Conservation (phyloP, 1,140 invertebrate genomes). For the Drosophila lowei region DNA sequence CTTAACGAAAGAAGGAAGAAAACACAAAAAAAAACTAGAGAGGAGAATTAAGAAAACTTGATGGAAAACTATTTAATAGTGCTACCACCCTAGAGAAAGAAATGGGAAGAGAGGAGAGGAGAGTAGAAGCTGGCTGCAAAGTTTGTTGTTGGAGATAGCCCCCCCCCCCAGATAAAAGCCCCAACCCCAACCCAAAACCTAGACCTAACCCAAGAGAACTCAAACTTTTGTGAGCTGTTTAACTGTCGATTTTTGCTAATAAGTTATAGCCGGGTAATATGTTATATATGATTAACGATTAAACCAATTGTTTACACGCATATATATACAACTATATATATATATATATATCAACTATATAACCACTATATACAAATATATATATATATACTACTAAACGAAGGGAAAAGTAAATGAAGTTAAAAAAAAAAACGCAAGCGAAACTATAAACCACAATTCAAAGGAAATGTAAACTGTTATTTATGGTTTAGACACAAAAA, state of each 20-base stretch:
- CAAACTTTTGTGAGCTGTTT: constrained; percentile 69
- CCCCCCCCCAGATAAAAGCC: constrained; percentile 7
- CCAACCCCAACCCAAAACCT: constrained; percentile 1
- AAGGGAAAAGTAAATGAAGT: constrained; percentile 28
- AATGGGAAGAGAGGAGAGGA: constrained; percentile 9
- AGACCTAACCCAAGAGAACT: constrained; percentile 47
- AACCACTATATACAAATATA: constrained; percentile 18
- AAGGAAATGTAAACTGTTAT: constrained; percentile 49
- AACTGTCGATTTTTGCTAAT: constrained; percentile 81
- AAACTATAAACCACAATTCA: constrained; percentile 28
- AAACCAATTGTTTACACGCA: constrained; percentile 40
- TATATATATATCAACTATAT: constrained; percentile 29
- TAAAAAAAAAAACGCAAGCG: not conserved
- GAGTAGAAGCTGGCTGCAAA: constrained; percentile 49
- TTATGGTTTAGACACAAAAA: constrained; percentile 43
- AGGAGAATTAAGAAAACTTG: constrained; percentile 23
- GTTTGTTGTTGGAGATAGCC: constrained; percentile 28
- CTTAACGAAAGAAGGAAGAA: constrained; percentile 22
- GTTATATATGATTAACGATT: constrained; percentile 48
- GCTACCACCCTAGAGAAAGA: constrained; percentile 30
- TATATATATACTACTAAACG: constrained; percentile 23
- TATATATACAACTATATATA: constrained; percentile 29
- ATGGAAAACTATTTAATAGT: constrained; percentile 48
- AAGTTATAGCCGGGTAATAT: constrained; percentile 51
- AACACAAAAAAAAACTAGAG: constrained; percentile 22